Base-by-base conservation (phyloP, 2,888 invertebrate species). In the Epiblema foenella region DNA sequence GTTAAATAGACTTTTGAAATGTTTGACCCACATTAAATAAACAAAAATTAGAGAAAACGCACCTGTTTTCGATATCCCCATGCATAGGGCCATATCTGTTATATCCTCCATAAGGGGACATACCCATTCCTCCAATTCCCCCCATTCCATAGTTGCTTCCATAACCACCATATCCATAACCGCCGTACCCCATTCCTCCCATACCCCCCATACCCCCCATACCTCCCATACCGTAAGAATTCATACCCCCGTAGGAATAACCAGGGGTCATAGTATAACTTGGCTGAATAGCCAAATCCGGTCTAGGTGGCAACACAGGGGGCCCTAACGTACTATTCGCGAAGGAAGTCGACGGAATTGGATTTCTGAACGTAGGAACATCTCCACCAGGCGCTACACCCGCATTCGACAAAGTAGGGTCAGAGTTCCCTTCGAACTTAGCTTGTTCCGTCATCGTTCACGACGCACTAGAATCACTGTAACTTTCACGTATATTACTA, bases 41-140 rank as follows among this genome's bases (percentile, higher is more conserved):
- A 52, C 33, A 20, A 9, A 4, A 15, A n/a, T n/a, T 46, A 46
- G 46, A 20, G 18, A 51, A 49, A 5, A 75, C 78, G 76, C 82
- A 95, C 94, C 96, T 94, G 86, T 94, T 95, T 88, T 96, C 96
- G 72, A 94, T 91, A 82, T 96, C 95, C 74, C 94, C 94, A 84
- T 93, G 90, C 88, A 90, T 90, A 17, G 88, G 90, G 52, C 90
- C 89, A 73, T 84, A 85, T 76, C 88, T 83, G 75, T 92, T 93
- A 69, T 88, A 94, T 62, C 92, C 89, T 15, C 91, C 91, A 77
- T 90, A 91, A 0, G 85, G 83, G 2, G 87, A 80, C 86, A 75
- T 83, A 83, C 60, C 83, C 85, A 85, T 85, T 9, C 80, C 85
- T 78, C 64, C 82, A 83, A n/a, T 77, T 77, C 82, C 72, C 0